These are phyloP conservation scores for Crocuta crocuta DNA, from an alignment of 2,113 vertebrate species.

Conservation along the genomic window DNA sequence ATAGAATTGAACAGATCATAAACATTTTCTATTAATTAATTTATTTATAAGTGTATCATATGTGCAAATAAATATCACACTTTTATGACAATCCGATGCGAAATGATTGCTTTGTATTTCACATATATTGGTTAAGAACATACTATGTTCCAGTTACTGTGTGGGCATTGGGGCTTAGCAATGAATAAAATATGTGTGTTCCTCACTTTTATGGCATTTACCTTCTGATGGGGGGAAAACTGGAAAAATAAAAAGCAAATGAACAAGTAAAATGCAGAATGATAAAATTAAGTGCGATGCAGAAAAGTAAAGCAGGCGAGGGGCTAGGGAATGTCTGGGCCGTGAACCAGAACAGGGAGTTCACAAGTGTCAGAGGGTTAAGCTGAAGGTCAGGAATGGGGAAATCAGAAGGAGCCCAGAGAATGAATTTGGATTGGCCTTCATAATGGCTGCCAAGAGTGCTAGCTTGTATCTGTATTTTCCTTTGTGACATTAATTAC, in stretches of 20 bases:
- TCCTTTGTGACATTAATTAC: background rate
- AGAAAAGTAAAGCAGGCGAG: background rate
- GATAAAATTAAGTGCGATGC: background rate
- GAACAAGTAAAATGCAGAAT: background rate
- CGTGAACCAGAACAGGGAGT: background rate
- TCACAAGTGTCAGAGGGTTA: background rate
- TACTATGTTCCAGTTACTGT: fast-evolving
- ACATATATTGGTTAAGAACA: background rate
- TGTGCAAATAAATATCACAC: background rate
- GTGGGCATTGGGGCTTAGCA: background rate
- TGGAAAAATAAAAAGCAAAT: background rate
- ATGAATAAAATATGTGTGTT: background rate
- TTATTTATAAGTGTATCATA: background rate
- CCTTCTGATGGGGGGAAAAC: background rate
- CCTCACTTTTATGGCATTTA: background rate
- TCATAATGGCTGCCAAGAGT: background rate
- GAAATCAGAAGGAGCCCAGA: background rate
- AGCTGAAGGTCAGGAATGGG: background rate
- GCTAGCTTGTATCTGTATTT: background rate
- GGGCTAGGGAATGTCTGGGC: background rate
- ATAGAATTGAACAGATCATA: background rate
- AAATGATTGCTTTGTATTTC: background rate
- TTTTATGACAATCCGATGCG: background rate
- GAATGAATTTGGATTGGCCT: background rate
- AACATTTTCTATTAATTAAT: background rate